phyloP scores from a whole-genome alignment of 2,888 invertebrate species.

The Nomada ruficornis region DNA sequence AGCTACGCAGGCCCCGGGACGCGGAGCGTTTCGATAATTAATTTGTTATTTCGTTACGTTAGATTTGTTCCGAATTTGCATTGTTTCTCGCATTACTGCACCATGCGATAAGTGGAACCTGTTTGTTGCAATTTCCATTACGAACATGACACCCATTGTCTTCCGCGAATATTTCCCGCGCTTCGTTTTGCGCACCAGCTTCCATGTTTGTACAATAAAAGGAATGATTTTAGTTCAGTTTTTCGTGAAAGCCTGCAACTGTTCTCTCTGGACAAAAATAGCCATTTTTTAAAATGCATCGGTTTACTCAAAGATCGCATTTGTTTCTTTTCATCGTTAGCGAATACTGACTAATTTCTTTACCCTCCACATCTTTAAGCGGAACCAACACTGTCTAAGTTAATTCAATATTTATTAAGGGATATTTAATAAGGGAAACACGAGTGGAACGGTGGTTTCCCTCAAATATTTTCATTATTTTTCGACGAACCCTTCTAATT shows the following conservation, averaged over 20 bases:
- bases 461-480: conserved; percentile 7
- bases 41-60: neutral
- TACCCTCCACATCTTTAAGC: neutral
- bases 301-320: neutral
- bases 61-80: neutral
- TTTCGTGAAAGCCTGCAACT: too few species aligned
- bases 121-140: conserved; percentile 7
- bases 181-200: too few species aligned
- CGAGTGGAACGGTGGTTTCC: neutral
- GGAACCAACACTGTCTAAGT: neutral
- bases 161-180: neutral
- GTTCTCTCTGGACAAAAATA: too few species aligned
- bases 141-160: neutral
- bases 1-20: too few species aligned
- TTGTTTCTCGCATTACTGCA: neutral
- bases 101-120: neutral
- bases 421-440: neutral
- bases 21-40: conserved; percentile 1
- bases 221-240: too few species aligned
- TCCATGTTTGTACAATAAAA: too few species aligned
- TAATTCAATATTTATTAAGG: neutral
- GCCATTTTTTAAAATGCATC: too few species aligned
- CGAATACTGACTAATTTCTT: too few species aligned
- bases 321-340: too few species aligned
- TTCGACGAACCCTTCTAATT: conserved; percentile 11